phyloP scores from a whole-genome alignment of 2,888 invertebrate genomes.

The Oasisia sp. region DNA sequence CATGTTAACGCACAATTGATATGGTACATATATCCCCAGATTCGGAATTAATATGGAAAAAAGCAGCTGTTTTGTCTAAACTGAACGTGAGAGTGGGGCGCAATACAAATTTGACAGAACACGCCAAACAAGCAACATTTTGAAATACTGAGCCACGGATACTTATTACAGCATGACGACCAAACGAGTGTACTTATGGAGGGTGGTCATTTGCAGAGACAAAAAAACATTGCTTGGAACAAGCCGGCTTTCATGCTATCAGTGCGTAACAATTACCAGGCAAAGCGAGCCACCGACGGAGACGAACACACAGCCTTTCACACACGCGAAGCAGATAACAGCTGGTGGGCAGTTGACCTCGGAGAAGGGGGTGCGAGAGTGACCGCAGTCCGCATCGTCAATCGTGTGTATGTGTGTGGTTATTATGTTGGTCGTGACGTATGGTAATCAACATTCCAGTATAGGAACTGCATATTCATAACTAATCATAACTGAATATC shows the following conservation, averaged over 20 bases:
- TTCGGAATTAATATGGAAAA: too few relatives aligned
- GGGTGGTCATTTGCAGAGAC: not conserved
- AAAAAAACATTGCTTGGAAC: not conserved
- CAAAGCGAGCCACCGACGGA: not conserved
- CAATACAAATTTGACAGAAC: too few relatives aligned
- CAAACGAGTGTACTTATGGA: too few relatives aligned
- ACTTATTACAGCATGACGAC: too few relatives aligned
- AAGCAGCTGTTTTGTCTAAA: too few relatives aligned
- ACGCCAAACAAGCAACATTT: too few relatives aligned
- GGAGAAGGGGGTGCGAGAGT: not conserved
- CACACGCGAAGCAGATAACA: not conserved
- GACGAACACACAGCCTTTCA: not conserved
- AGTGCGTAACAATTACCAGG: accelerated
- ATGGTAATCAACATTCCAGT: not conserved
- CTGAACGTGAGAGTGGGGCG: too few relatives aligned
- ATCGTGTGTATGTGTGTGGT: not conserved
- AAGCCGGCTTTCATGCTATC: not conserved
- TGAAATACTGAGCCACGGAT: too few relatives aligned
- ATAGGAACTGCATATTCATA: not conserved
- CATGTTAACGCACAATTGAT: too few relatives aligned
- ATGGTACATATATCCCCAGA: too few relatives aligned
- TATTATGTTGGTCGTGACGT: not conserved
- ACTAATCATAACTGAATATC: too few relatives aligned
- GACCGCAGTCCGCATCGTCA: not conserved
- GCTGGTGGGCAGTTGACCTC: not conserved